These are phyloP conservation scores for Ladona fulva DNA, from an alignment of 1,140 invertebrate species.

Conservation along the genomic window DNA sequence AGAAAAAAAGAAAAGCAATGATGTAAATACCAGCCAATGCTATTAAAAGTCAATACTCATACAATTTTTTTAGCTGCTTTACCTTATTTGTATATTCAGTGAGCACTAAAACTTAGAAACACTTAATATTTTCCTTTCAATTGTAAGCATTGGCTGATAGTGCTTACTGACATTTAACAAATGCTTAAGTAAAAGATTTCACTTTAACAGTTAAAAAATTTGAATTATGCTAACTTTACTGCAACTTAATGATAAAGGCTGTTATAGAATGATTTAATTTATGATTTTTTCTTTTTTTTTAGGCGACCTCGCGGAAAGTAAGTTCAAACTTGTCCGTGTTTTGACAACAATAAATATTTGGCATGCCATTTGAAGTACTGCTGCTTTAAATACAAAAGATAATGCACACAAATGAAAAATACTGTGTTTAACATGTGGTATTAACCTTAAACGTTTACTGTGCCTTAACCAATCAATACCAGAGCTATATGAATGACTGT, in stretches of 20 bases:
- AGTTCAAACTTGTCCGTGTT: neutral
- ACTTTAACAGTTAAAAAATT: neutral
- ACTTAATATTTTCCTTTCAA: neutral
- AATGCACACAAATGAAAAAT: no score
- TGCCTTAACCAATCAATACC: no score
- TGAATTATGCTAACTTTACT: neutral
- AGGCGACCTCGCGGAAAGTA: neutral
- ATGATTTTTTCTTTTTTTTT: conserved; percentile 6
- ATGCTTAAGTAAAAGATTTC: neutral
- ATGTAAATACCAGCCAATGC: neutral
- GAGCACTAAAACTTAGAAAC: neutral
- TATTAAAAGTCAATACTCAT: neutral
- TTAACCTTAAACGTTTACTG: no score
- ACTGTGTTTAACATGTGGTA: no score
- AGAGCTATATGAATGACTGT: no score
- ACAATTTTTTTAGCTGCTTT: neutral
- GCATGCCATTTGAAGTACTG: neutral
- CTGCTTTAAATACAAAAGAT: neutral
- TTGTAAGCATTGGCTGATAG: neutral
- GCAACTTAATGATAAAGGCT: neutral
- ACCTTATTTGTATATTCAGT: neutral
- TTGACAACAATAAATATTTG: neutral
- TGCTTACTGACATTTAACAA: neutral
- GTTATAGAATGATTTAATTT: neutral
- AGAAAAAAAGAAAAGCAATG: neutral